phyloP scores from a whole-genome alignment of 2,888 invertebrate species.

The Furcula furcula region DNA sequence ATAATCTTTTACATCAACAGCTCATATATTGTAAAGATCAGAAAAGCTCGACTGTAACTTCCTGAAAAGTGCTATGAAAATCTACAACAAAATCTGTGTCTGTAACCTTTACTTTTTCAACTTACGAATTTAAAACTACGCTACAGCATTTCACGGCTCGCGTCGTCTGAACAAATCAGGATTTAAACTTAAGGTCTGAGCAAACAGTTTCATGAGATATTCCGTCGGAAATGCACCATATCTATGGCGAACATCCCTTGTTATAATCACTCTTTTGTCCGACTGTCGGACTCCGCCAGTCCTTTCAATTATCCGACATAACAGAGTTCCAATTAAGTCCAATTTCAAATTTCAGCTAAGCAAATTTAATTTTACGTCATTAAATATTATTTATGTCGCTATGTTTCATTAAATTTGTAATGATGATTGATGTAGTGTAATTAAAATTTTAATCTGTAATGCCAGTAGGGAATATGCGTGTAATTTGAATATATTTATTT shows the following conservation, averaged over 20 bases:
- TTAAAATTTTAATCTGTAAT: no score
- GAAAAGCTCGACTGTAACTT: no score
- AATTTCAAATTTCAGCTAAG: conserved; percentile 7
- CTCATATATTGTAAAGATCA: no score
- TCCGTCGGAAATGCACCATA: conserved; percentile 37
- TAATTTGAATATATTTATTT: no score
- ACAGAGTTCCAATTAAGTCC: conserved; percentile 7
- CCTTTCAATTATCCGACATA: conserved; percentile 15
- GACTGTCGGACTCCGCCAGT: conserved; percentile 13
- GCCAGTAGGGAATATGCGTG: no score
- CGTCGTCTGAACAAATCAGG: conserved; percentile 44
- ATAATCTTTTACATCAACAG: no score
- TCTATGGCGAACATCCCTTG: conserved; percentile 27
- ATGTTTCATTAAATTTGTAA: no score
- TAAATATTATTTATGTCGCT: no score
- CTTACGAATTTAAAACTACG: conserved; percentile 14
- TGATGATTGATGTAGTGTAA: no score
- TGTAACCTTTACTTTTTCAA: conserved; percentile 1
- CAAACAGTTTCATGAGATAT: conserved; percentile 35
- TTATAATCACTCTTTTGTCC: conserved; percentile 20
- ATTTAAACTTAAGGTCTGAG: conserved; percentile 43
- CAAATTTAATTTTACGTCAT: no score
- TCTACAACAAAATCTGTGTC: no score
- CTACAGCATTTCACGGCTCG: conserved; percentile 9
- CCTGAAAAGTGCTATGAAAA: no score